These are phyloP conservation scores for Steinernema hermaphroditum DNA, from an alignment of 2,888 invertebrate species.

Conservation along the genomic window DNA sequence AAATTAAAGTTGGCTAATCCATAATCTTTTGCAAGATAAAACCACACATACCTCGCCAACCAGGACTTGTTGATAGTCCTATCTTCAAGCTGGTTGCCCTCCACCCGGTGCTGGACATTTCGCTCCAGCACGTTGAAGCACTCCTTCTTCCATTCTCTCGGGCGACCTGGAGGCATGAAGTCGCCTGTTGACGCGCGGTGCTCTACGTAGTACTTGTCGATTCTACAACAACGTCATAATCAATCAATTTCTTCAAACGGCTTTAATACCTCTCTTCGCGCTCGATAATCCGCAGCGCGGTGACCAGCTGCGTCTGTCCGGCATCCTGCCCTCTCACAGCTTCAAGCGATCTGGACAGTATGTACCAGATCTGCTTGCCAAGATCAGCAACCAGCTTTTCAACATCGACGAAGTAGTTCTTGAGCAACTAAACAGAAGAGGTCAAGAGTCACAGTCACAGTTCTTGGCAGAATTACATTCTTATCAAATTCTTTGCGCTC, in stretches of 20 bases:
- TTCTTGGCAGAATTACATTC: conserved; percentile 42
- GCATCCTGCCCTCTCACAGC: conserved; percentile 87
- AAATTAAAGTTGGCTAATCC: too few relatives aligned
- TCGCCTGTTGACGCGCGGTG: conserved; percentile 78
- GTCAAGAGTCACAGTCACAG: conserved; percentile 1
- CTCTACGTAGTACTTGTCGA: conserved; percentile 82
- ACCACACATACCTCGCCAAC: conserved; percentile 74
- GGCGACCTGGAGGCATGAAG: conserved; percentile 90
- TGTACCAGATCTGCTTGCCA: conserved; percentile 75
- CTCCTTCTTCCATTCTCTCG: conserved; percentile 72
- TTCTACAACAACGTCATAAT: conserved; percentile 64
- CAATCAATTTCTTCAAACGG: not conserved
- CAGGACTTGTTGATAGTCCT: conserved; percentile 88
- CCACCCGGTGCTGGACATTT: conserved; percentile 73
- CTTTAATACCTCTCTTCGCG: conserved; percentile 79
- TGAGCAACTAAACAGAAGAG: conserved; percentile 73
- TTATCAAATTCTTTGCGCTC: conserved; percentile 58
- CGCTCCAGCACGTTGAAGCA: conserved; percentile 70
- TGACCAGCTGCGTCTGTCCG: conserved; percentile 75
- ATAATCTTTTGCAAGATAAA: too few relatives aligned
- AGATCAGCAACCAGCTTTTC: conserved; percentile 80
- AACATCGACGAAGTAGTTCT: conserved; percentile 94
- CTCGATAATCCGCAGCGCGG: conserved; percentile 91
- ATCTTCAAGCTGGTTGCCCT: conserved; percentile 92
- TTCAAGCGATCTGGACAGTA: conserved; percentile 85